Percentiles rank a stretch among this genome's conserved stretches.
Conservation (phyloP, 2,113 vertebrate genomes). For the Onychostruthus taczanowskii region DNA sequence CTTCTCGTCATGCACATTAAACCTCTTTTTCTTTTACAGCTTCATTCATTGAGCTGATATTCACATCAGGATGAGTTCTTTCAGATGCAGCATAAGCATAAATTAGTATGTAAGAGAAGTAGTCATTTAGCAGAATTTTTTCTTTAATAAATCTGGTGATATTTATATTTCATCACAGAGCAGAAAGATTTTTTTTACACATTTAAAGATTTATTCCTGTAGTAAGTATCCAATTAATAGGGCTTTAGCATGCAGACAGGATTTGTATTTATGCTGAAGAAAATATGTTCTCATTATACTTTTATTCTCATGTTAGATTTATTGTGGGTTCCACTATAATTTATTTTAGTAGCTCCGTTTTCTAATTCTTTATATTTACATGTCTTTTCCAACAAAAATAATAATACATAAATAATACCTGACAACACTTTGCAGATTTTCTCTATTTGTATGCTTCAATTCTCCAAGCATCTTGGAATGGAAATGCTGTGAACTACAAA, state of each 20-base stretch:
- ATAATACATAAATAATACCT: constrained; percentile 76
- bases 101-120: constrained; percentile 61
- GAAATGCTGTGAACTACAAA: constrained; percentile 63
- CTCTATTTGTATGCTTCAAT: constrained; percentile 63
- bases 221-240: constrained; percentile 75
- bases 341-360: constrained; percentile 71
- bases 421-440: constrained; percentile 62
- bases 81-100: constrained; percentile 50
- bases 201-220: constrained; percentile 66
- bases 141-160: constrained; percentile 63
- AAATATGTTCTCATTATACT: constrained; percentile 75
- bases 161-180: constrained; percentile 65
- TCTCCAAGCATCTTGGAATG: constrained; percentile 58
- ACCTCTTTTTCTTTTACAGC: constrained; percentile 16
- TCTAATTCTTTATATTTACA: constrained; percentile 75
- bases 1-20: constrained; percentile 33
- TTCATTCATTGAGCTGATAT: constrained; percentile 35
- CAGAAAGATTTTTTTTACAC: constrained; percentile 63
- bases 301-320: constrained; percentile 71
- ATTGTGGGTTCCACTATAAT: constrained; percentile 66
- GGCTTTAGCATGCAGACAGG: constrained; percentile 67
- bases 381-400: constrained; percentile 73
- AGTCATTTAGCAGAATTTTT: constrained; percentile 61
- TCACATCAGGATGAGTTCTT: constrained; percentile 38
- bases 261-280: constrained; percentile 75